Percentiles rank a stretch among this genome's conserved stretches.
Conservation (phyloP, 2,797 vertebrate species). For the Aotus griseimembra region DNA sequence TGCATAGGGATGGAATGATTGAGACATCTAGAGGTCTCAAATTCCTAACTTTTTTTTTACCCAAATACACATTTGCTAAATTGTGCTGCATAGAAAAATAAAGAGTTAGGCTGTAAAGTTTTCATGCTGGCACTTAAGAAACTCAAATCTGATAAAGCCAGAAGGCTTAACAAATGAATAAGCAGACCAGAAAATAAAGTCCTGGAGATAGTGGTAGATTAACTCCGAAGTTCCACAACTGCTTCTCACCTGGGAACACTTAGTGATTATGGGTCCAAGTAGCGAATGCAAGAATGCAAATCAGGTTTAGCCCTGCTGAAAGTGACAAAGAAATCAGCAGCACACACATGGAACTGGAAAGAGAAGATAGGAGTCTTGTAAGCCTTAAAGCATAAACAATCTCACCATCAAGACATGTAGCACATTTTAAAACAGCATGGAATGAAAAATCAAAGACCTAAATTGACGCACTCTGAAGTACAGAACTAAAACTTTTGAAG, state of each 20-base stretch:
- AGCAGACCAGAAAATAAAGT: background rate
- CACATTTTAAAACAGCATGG: background rate
- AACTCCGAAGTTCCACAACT: background rate
- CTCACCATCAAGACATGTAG: background rate
- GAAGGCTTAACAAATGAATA: background rate
- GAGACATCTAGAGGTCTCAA: background rate
- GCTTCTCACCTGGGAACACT: background rate
- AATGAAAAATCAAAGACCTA: background rate
- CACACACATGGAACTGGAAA: background rate
- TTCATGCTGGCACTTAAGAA: background rate
- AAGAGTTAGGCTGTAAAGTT: background rate
- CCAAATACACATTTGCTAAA: background rate
- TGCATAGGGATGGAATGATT: background rate
- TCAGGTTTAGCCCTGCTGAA: background rate
- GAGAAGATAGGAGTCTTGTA: background rate
- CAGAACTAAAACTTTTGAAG: background rate
- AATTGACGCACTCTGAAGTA: background rate
- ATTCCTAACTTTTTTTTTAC: background rate
- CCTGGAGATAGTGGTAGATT: background rate
- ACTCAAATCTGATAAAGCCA: background rate
- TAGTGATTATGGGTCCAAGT: background rate
- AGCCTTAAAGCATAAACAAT: background rate
- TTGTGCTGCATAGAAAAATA: background rate
- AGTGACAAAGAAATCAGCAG: background rate
- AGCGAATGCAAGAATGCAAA: background rate